phyloP scores from a whole-genome alignment of 2,888 invertebrate species.

The Drosophila anomalipes region DNA sequence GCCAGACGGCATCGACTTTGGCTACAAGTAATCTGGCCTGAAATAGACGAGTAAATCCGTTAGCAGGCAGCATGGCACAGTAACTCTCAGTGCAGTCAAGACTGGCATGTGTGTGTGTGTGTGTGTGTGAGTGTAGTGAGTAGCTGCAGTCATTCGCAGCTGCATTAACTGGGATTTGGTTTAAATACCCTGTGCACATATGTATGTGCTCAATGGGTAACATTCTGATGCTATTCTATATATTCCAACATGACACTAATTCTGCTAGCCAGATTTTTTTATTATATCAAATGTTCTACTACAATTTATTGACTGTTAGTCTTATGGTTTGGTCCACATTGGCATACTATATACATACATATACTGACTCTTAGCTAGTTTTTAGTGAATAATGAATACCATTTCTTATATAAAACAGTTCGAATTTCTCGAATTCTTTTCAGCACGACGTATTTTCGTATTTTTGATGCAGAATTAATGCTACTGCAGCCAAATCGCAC shows the following conservation, averaged over 20 bases:
- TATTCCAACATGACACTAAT: neutral
- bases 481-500: conserved; percentile 32
- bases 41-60: conserved; percentile 73
- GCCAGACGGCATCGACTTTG: conserved; percentile 29
- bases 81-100: conserved; percentile 22
- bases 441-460: neutral
- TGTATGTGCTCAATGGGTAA: neutral
- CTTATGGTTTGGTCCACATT: neutral
- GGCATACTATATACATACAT: too few relatives aligned
- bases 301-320: neutral
- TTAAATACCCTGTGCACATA: conserved; percentile 36
- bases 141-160: conserved; percentile 57
- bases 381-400: neutral
- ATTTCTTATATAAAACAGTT: neutral
- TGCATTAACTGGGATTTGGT: conserved; percentile 70
- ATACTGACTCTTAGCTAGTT: neutral
- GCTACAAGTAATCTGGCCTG: conserved; percentile 59
- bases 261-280: neutral
- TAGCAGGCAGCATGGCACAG: conserved; percentile 30
- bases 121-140: conserved; percentile 7
- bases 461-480: neutral
- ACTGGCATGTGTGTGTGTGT: neutral
- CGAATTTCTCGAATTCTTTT: neutral
- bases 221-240: neutral
- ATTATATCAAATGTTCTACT: neutral